Evolutionary conservation across 1,140 invertebrate genomes (phyloP).

Genomic region (Mamestra configurata): DNA sequence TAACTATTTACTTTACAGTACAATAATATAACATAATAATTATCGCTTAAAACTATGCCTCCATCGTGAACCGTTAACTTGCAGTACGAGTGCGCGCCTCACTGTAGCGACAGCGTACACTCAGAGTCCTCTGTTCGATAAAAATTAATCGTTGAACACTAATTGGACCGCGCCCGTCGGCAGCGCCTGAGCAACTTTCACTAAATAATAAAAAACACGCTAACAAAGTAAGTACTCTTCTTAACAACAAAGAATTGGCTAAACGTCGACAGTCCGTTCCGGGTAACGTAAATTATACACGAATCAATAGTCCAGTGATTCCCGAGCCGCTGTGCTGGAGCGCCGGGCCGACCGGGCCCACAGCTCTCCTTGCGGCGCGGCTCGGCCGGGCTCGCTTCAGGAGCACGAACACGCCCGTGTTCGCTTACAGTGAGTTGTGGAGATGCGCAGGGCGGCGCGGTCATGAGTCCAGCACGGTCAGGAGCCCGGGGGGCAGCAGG

Average conservation of each 20-base stretch:
- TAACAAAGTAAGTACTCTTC: slow-evolving; percentile 85
- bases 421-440: slow-evolving; percentile 79
- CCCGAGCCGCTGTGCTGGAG: slow-evolving; percentile 30
- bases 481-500: slow-evolving; percentile 79
- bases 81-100: slow-evolving; percentile 58
- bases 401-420: slow-evolving; percentile 70
- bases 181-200: slow-evolving; percentile 86
- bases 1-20: slow-evolving; percentile 78
- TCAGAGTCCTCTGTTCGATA: slow-evolving; percentile 72
- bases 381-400: slow-evolving; percentile 71
- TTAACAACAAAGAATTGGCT: slow-evolving; percentile 85
- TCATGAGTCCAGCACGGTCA: slow-evolving; percentile 85
- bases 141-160: slow-evolving; percentile 79
- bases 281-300: slow-evolving; percentile 70
- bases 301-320: slow-evolving; percentile 53
- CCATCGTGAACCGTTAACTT: slow-evolving; percentile 75
- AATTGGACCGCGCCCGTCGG: slow-evolving; percentile 82
- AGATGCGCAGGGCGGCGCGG: slow-evolving; percentile 79
- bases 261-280: slow-evolving; percentile 75
- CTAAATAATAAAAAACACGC: slow-evolving; percentile 85
- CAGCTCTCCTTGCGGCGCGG: slow-evolving; percentile 57
- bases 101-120: slow-evolving; percentile 59
- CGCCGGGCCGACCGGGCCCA: slow-evolving; percentile 40
- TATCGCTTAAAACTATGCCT: slow-evolving; percentile 81
- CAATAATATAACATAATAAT: slow-evolving; percentile 84